Evolutionary conservation across 2,888 invertebrate genomes (phyloP), one percentile per base, ranked within the genome.

Genomic region (Tipula vernalis): DNA sequence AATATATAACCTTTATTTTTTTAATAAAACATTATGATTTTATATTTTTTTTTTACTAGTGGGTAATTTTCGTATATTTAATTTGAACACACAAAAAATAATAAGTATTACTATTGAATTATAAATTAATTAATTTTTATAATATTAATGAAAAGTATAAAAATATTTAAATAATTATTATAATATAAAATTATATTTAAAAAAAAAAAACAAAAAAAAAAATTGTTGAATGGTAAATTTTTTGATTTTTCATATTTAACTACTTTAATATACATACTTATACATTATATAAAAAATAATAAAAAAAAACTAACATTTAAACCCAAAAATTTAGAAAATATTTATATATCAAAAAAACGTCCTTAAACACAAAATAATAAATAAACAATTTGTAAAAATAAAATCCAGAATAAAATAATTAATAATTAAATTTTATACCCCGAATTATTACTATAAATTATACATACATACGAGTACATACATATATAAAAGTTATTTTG

Each of bases 371-470:
- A 84, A 84, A 84, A 84, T 84, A 39, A 84, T 15, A 36, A 15
- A 13, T 39, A 84, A 36, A n/a, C 3, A 84, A 84, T 39, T 84
- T 84, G 41, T 39, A 84, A 15, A 39, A 83, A 83, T 4, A 71
- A 71, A 83, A 83, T 15, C 51, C 51, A 71, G 39, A 84, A 84
- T 84, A 39, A 84, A 84, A 84, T 84, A 39, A 6, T 15, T 41
- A 71, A 39, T 84, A 84, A 84, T 84, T 84, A 41, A 39, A 84
- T 84, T 84, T 84, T 84, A 84, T 84, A 84, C 84, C 84, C 84
- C 41, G 84, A 84, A 84, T 84, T 84, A 39, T 84, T 84, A 36
- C 3, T 83, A 36, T 83, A 83, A 28, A 28, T 5, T 28, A 12
- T 83, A 83, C 28, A 83, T 83, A n/a, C n/a, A n/a, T n/a, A n/a